A percentile compares a stretch with the other conserved stretches of the same genome.
These are phyloP conservation scores for Epinephelus fuscoguttatus DNA, from an alignment of 2,113 vertebrate genomes.

Conservation along the genomic window DNA sequence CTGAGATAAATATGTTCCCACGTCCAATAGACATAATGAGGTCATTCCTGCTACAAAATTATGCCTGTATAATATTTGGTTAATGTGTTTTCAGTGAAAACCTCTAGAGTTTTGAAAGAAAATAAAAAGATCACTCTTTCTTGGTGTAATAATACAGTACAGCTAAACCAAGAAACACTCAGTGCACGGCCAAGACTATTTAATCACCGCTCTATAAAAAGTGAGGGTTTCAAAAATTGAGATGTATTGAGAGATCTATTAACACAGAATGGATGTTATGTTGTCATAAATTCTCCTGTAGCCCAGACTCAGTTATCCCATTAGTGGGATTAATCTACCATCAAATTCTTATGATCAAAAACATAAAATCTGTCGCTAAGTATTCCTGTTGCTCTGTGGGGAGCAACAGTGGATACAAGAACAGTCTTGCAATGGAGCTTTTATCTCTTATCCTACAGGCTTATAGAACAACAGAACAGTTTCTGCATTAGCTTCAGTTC, in stretches of 20 bases:
- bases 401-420: neutral
- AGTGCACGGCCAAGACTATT: neutral
- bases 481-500: neutral
- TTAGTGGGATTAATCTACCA: neutral
- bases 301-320: neutral
- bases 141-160: neutral
- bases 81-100: conserved; percentile 7
- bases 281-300: neutral
- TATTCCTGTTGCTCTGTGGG: neutral
- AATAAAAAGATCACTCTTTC: neutral
- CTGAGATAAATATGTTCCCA: neutral
- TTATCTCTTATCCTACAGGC: too few species aligned
- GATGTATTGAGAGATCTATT: neutral
- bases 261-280: neutral
- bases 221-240: neutral
- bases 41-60: neutral
- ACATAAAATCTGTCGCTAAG: neutral
- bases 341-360: neutral
- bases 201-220: neutral
- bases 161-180: neutral
- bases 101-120: neutral
- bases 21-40: neutral
- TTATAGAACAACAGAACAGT: neutral
- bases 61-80: neutral
- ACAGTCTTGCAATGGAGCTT: neutral